A percentile compares a stretch with the other conserved stretches of the same genome.
Evolutionary conservation across 1,140 invertebrate genomes (phyloP).

Genomic region (Harlomillsia oculata): DNA sequence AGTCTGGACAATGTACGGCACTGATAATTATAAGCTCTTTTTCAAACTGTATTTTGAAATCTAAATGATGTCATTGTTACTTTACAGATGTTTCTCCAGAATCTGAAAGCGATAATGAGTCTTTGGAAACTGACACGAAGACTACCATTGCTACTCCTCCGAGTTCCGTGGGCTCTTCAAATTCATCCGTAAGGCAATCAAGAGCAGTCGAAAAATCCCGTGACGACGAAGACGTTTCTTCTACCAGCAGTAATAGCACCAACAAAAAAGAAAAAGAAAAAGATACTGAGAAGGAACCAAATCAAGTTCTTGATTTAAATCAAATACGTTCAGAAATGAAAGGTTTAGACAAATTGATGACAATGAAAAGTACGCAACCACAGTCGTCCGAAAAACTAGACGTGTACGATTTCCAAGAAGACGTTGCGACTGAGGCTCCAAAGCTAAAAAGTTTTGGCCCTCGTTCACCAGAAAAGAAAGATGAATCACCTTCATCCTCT

Average conservation of each 20-base stretch:
- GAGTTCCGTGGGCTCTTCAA: constrained; percentile 8
- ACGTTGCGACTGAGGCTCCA: constrained; percentile 24
- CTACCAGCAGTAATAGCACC: constrained; percentile 13
- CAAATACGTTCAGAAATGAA: constrained; percentile 73
- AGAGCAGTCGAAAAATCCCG: constrained; percentile 1
- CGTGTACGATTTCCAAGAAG: constrained; percentile 28
- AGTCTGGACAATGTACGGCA: constrained; percentile 21
- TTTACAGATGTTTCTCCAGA: constrained; percentile 3
- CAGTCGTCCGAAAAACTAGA: constrained; percentile 9
- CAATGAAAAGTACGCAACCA: constrained; percentile 37
- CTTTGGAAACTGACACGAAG: constrained; percentile 22
- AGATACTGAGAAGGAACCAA: constrained; percentile 36
- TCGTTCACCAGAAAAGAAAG: constrained; percentile 22
- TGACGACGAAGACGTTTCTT: constrained; percentile 19
- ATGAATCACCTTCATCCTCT: constrained; percentile 1
- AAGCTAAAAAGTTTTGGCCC: constrained; percentile 34
- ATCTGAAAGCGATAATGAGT: constrained; percentile 18
- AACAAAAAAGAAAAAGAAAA: constrained; percentile 42
- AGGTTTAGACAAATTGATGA: constrained; percentile 58
- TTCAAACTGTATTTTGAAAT: background rate
- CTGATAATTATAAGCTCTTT: background rate
- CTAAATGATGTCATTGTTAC: background rate
- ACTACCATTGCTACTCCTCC: constrained; percentile 4
- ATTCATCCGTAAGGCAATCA: background rate
- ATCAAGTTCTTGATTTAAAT: constrained; percentile 57